A percentile compares a stretch with the other conserved stretches of the same genome.
These are phyloP conservation scores for Aegithalos caudatus DNA, from an alignment of 2,113 vertebrate genomes.

Conservation along the genomic window DNA sequence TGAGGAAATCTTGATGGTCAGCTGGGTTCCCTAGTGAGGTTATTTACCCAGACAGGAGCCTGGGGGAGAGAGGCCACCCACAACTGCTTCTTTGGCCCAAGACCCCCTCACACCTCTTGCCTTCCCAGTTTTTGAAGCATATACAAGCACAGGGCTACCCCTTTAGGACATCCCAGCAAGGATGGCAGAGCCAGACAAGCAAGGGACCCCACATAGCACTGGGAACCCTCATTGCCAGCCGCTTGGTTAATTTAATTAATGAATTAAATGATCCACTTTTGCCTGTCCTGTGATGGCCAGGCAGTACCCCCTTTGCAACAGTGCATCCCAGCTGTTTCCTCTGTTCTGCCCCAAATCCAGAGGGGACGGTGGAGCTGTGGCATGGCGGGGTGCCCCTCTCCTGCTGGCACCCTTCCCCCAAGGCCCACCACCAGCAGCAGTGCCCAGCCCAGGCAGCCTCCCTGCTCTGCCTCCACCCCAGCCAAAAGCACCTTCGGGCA, in stretches of 20 bases:
- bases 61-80: not conserved
- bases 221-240: fast-evolving
- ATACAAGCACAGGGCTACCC: fast-evolving
- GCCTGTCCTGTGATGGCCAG: not conserved
- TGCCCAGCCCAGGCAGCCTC: not conserved
- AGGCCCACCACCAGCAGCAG: fast-evolving
- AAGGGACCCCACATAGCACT: fast-evolving
- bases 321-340: not conserved
- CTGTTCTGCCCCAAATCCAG: fast-evolving
- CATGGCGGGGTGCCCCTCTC: not conserved
- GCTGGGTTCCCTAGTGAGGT: not conserved
- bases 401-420: not conserved
- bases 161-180: not conserved
- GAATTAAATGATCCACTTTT: not conserved
- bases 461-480: not conserved
- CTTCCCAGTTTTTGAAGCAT: not conserved
- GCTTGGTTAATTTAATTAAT: not conserved
- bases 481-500: slow-evolving; percentile 39
- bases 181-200: fast-evolving
- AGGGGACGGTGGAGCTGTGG: not conserved
- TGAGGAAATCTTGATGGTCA: not conserved
- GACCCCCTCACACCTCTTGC: fast-evolving
- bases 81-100: not conserved
- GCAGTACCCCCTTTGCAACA: not conserved
- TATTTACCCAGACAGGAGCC: not conserved